Base-by-base conservation (phyloP, 2,797 vertebrate genomes). In the Adelosebastes latens region DNA sequence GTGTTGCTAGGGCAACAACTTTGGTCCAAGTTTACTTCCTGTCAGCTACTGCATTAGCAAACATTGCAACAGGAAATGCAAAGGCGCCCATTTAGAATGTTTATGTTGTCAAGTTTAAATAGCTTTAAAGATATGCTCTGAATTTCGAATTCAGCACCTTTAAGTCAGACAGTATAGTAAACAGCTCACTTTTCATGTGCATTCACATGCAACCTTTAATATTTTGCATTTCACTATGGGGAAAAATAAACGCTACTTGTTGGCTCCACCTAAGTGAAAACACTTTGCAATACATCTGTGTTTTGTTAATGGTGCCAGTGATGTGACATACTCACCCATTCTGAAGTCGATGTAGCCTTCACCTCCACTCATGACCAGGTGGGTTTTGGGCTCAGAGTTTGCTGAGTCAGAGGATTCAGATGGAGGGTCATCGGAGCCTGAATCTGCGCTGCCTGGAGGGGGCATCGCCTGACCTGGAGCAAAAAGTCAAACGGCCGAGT, bases 301-400 rank as follows among this genome's bases (percentile, higher is more conserved):
- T 10, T 46, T 27, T 27, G 10, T 58, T 11, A 12, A 3, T 0
- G 24, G 12, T 29, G 8, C n/a, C 1, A 27, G 9, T 24, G 34
- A 1, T 42, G 20, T 29, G 55, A 16, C 20, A 5, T 2, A 36
- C 97, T 95, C 91, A 99, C 99, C 99, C 1, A 98, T 98, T 85
- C 98, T 96, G 94, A 99, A 99, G 93, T 99, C 98, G 0, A 99
- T 99, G 91, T 99, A 99, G 22, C 98, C 99, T 84, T 99, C 99
- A 20, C 99, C 99, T 13, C 99, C 99, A 0, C 99, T 99, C 95
- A 99, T 96, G 82, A 99, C 97, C 87, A 99, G 94, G 73, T 96
- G 97, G 0, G 97, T 97, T 92, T 96, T 94, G 73, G 93, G 81
- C 63, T 96, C 94, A 2, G 91, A 87, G 2, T 75, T 59, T 4